These are phyloP conservation scores for Drosophila borealis DNA, from an alignment of 2,888 invertebrate genomes.

Conservation along the genomic window DNA sequence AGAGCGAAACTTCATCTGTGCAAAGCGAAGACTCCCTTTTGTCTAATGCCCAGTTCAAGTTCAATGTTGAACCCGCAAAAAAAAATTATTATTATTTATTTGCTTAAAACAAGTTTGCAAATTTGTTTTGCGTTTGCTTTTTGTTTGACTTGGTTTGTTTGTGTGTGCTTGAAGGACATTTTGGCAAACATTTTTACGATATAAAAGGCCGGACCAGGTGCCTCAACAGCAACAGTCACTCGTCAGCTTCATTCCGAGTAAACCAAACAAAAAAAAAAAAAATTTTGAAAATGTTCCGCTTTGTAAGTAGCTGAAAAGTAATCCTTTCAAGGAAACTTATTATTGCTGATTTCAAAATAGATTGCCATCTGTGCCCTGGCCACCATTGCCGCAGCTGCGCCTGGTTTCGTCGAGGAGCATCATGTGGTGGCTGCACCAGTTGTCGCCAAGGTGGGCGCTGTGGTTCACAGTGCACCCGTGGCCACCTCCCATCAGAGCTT, in stretches of 20 bases:
- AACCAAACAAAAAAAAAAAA: conserved; percentile 28
- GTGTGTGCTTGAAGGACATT: conserved; percentile 63
- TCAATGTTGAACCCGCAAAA: conserved; percentile 60
- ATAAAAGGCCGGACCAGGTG: conserved; percentile 44
- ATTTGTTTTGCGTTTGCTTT: conserved; percentile 36
- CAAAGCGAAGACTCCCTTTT: background rate
- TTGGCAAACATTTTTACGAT: conserved; percentile 42
- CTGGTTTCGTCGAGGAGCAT: conserved; percentile 76
- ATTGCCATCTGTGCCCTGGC: conserved; percentile 78
- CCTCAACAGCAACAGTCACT: conserved; percentile 63
- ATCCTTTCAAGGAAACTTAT: background rate
- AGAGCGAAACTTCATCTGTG: background rate
- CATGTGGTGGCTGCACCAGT: conserved; percentile 79
- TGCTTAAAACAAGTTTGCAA: conserved; percentile 57
- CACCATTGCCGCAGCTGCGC: conserved; percentile 81
- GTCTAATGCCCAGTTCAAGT: conserved; percentile 68
- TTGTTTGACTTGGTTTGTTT: conserved; percentile 30
- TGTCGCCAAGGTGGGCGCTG: conserved; percentile 79
- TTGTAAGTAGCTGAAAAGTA: conserved; percentile 72
- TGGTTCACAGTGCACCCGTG: conserved; percentile 83
- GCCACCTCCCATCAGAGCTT: conserved; percentile 87
- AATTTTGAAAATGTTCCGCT: conserved; percentile 82
- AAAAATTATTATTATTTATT: conserved; percentile 9
- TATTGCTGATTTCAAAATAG: conserved; percentile 27
- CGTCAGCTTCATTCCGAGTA: conserved; percentile 46